Base-by-base conservation (phyloP, 1,140 invertebrate species). In the Drosophila quadrilineata region DNA sequence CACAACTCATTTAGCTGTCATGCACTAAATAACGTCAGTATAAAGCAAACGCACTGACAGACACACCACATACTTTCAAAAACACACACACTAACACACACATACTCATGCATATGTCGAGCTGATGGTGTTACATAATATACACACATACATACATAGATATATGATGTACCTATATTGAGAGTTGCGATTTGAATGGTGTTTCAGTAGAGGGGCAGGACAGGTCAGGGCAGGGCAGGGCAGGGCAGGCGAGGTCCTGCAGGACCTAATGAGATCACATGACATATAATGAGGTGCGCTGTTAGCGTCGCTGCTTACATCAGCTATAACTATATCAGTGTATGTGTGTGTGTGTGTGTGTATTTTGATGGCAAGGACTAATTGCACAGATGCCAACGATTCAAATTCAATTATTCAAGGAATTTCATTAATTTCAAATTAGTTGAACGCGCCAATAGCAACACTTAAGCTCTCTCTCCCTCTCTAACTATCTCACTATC, bases 391-490 rank as follows among this genome's bases (percentile, higher is more conserved):
- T 75, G 71, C 71, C 71, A 75, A 63, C 71, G 75, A 85, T 85
- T 86, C 80, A 76, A 71, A 85, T 85, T 85, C 79, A 85, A 85
- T 85, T 85, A 85, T 85, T 85, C 68, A 85, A 76, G 75, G 80
- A 85, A 85, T 85, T 85, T 84, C 79, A 85, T 85, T 85, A 85
- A 85, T 85, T 75, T 77, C 63, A 85, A 85, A 85, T 85, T 85
- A 85, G 80, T 75, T 79, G 74, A 69, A 79, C 79, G 80, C 74
- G 75, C 75, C 76, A 82, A 72, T 53, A 68, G 75, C 63, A 71
- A 80, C 76, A 80, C 75, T 80, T 72, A 71, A 80, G 49, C 48
- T 8, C 16, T 10, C 12, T 10, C 31, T 21, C 19, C 41, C 31
- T 52, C 38, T 19, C 19, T 40, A 16, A 16, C 9, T 49, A 14